A percentile compares a stretch with the other conserved stretches of the same genome.
Conservation (phyloP, 2,797 vertebrate genomes). For the Notolepis coatsorum region DNA sequence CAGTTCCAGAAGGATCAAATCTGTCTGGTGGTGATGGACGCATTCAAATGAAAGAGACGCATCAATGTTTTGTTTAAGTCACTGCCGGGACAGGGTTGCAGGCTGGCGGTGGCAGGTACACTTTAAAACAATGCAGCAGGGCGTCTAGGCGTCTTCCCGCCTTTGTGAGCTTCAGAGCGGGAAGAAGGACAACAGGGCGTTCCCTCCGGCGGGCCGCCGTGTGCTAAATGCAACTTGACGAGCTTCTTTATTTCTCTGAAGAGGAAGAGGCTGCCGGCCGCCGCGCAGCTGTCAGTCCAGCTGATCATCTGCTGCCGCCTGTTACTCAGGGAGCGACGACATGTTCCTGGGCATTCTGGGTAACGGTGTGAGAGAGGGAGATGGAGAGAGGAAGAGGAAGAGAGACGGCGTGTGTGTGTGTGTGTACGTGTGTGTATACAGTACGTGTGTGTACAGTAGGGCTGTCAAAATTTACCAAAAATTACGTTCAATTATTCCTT, state of each 20-base stretch:
- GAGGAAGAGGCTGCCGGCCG: slow-evolving; percentile 91
- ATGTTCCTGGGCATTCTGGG: slow-evolving; percentile 10
- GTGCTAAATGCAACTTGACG: slow-evolving; percentile 88
- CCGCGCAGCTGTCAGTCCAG: slow-evolving; percentile 90
- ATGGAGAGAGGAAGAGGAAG: not conserved
- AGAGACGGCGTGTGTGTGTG: not conserved
- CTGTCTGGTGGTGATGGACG: too few relatives aligned
- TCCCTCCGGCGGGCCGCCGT: slow-evolving; percentile 83
- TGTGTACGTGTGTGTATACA: too few relatives aligned
- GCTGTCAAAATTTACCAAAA: too few relatives aligned
- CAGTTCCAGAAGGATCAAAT: too few relatives aligned
- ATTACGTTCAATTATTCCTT: too few relatives aligned
- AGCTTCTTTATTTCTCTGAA: slow-evolving; percentile 90
- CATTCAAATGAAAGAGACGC: too few relatives aligned
- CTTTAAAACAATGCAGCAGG: too few relatives aligned
- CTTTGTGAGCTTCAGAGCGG: slow-evolving; percentile 60
- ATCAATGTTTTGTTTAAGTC: too few relatives aligned
- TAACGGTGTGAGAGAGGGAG: not conserved
- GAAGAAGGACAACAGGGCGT: slow-evolving; percentile 64
- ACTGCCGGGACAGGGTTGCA: too few relatives aligned
- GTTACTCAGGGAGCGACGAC: slow-evolving; percentile 55
- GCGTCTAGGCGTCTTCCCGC: not conserved
- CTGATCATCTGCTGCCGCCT: slow-evolving; percentile 85
- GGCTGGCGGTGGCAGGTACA: too few relatives aligned
- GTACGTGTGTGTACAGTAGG: too few relatives aligned